Evolutionary conservation across 1,140 invertebrate genomes (phyloP), one percentile per base, ranked within the genome.

Genomic region (Rhyzopertha dominica): DNA sequence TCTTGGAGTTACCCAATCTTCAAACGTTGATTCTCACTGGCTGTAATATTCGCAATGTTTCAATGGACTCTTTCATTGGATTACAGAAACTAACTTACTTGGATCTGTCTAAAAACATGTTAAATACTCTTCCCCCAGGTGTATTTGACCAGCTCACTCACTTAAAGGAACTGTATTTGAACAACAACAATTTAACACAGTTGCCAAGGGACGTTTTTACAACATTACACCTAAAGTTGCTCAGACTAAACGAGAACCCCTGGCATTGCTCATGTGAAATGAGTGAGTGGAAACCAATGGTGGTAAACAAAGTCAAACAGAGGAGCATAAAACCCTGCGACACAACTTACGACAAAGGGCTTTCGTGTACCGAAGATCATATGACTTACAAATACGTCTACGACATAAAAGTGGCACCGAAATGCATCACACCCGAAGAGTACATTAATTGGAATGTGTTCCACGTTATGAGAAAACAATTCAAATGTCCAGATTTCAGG

Each of bases 211-310:
- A 71, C 28, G 71, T 85, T 44, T 82, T 84, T 43, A 61, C 63
- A 34, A 69, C 60, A 42, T 62, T 76, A 32, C 67, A 70, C 0
- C 54, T 73, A 46, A 74, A 74, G 65, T 60, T 81, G 25, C 71
- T 77, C 2, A 66, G 79, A 37, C 55, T 81, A 28, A 76, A 79
- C 51, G 69, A 72, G 5, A 85, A 85, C 69, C 80, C 79, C 7
- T 84, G 81, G 82, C 72, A 83, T 45, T 85, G 82, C 53, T 74
- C 71, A 24, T 85, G 82, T 54, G 64, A 71, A 1, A 81, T 84
- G 78, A 61, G 53, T 34, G 70, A 70, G 25, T 84, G 81, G 81
- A 73, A 79, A 54, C 71, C 75, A 26, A 65, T 67, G 19, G 50
- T 74, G 12, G 69, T 71, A 1, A 78, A 76, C 49, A 65, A 68